A percentile compares a stretch with the other conserved stretches of the same genome.
phyloP scores from a whole-genome alignment of 1,140 invertebrate species.

The Anoplophora glabripennis region DNA sequence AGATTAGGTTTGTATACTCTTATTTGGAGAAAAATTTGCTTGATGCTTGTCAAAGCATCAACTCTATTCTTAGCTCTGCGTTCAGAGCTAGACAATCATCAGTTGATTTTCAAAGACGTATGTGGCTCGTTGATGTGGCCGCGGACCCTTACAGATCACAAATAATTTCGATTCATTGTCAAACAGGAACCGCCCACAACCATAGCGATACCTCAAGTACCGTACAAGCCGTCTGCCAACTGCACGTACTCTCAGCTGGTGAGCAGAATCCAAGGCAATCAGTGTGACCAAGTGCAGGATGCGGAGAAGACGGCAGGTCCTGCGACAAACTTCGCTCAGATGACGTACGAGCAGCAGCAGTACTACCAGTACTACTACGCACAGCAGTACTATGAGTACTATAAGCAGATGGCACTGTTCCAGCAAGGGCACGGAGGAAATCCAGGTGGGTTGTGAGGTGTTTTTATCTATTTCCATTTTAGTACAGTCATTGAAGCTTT shows the following conservation, averaged over 20 bases:
- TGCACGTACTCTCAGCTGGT: slow-evolving; percentile 83
- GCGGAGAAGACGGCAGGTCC: slow-evolving; percentile 15
- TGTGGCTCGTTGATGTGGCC: slow-evolving; percentile 5
- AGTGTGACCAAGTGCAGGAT: slow-evolving; percentile 51
- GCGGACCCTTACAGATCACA: slow-evolving; percentile 13
- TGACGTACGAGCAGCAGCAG: slow-evolving; percentile 41
- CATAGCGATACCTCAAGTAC: slow-evolving; percentile 49
- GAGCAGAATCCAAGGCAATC: slow-evolving; percentile 71
- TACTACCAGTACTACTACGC: slow-evolving; percentile 46
- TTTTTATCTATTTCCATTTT: too few relatives aligned
- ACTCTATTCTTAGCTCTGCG: too few relatives aligned
- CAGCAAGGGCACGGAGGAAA: slow-evolving; percentile 21
- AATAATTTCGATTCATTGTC: slow-evolving; percentile 22
- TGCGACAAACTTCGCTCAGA: slow-evolving; percentile 16
- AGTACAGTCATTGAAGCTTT: too few relatives aligned
- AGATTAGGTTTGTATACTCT: too few relatives aligned
- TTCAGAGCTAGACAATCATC: background rate
- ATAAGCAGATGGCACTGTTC: slow-evolving; percentile 42
- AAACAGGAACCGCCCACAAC: slow-evolving; percentile 17
- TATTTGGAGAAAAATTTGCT: too few relatives aligned
- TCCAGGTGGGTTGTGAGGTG: slow-evolving; percentile 12
- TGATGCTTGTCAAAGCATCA: too few relatives aligned
- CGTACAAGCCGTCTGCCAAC: slow-evolving; percentile 76
- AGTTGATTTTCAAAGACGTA: background rate
- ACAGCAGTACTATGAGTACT: slow-evolving; percentile 46